These are phyloP conservation scores for Siniperca knerii DNA, from an alignment of 2,113 vertebrate genomes.

Conservation along the genomic window DNA sequence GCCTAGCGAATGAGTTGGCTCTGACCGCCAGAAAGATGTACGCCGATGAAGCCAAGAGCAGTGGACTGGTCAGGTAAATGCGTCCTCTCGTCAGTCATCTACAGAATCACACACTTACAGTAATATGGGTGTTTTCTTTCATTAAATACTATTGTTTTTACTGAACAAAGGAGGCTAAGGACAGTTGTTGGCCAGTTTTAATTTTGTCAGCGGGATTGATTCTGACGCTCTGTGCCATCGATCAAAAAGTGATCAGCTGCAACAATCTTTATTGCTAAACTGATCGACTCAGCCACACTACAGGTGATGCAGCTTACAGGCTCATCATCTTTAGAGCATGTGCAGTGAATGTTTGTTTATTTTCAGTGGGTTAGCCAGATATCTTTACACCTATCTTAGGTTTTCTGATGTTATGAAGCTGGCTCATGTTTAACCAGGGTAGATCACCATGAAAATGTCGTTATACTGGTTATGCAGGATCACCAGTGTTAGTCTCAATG, in stretches of 20 bases:
- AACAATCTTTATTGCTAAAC: not conserved
- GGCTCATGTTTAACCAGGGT: not conserved
- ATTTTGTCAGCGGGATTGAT: too few species aligned
- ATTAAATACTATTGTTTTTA: not conserved
- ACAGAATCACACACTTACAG: not conserved
- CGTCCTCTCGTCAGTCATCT: not conserved
- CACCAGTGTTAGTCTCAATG: not conserved
- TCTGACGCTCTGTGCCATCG: not conserved
- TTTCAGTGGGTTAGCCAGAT: not conserved
- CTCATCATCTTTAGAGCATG: not conserved
- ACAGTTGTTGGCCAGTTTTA: not conserved
- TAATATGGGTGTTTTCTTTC: not conserved
- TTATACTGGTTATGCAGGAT: not conserved
- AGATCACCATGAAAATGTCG: not conserved
- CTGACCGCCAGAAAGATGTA: conserved; percentile 91
- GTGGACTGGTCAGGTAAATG: conserved; percentile 90
- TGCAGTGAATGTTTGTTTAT: not conserved
- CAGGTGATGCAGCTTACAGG: not conserved
- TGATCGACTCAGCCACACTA: not conserved
- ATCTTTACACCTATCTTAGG: too few species aligned
- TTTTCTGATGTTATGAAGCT: too few species aligned
- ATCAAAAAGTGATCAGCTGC: not conserved
- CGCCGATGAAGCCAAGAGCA: conserved; percentile 89
- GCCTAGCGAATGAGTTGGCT: conserved; percentile 91
- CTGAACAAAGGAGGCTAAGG: not conserved